phyloP scores from a whole-genome alignment of 2,113 vertebrate species.

The Sander vitreus region DNA sequence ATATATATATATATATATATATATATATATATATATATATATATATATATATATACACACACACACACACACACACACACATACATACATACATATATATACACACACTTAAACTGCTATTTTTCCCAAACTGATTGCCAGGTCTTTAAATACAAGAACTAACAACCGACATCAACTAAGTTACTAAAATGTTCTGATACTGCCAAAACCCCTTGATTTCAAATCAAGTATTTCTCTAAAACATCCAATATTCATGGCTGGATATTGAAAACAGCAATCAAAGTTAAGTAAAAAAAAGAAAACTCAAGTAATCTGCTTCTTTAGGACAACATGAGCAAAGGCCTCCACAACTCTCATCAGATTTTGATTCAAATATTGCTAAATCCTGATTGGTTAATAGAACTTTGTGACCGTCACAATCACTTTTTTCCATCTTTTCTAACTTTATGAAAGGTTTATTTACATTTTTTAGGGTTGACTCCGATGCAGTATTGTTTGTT shows the following conservation, averaged over 20 bases:
- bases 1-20: no score
- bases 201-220: background rate
- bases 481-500: background rate
- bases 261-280: background rate
- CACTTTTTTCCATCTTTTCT: background rate
- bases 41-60: no score
- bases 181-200: background rate
- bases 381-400: background rate
- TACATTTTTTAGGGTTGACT: no score
- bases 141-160: constrained; percentile 1
- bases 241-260: no score
- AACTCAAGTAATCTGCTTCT: background rate
- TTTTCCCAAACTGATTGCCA: background rate
- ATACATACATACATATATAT: no score
- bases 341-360: background rate
- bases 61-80: no score
- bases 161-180: background rate
- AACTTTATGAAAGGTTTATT: background rate
- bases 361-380: background rate
- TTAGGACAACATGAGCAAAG: background rate
- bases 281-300: background rate
- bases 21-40: no score
- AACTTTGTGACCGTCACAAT: background rate
- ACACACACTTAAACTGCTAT: no score
- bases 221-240: background rate